Conservation (phyloP, 1,140 invertebrate species). For the Pentalonia nigronervosa region DNA sequence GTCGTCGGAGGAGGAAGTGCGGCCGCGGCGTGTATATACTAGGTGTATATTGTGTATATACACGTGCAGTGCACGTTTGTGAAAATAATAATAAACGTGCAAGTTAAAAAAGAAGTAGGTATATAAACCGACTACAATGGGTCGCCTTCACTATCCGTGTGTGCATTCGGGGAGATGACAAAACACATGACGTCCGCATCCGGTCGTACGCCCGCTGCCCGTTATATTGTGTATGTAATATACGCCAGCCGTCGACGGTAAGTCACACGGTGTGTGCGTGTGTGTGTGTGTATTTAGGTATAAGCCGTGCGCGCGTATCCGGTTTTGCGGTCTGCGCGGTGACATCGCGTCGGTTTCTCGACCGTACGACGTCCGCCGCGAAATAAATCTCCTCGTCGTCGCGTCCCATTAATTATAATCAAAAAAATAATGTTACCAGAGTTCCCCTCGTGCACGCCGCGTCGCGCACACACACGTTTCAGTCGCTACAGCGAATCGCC, state of each 20-base stretch:
- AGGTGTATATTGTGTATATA: not conserved
- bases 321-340: constrained; percentile 36
- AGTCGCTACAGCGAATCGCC: not conserved
- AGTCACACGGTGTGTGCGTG: constrained; percentile 26
- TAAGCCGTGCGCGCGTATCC: constrained; percentile 24
- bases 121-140: not conserved
- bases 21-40: not conserved
- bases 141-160: not conserved
- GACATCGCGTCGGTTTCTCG: not conserved
- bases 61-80: constrained; percentile 46
- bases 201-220: constrained; percentile 36
- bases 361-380: constrained; percentile 6
- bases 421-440: not conserved
- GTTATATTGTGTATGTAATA: not conserved
- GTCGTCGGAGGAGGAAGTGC: not conserved
- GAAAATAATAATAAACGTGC: not conserved
- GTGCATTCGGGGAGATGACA: constrained; percentile 29
- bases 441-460: not conserved
- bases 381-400: constrained; percentile 11
- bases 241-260: not conserved
- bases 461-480: not conserved
- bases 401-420: not conserved
- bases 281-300: not conserved
- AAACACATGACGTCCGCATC: constrained; percentile 46
- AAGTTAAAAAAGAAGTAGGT: not conserved